Conservation (phyloP, 2,113 vertebrate species). For the Passer montanus region DNA sequence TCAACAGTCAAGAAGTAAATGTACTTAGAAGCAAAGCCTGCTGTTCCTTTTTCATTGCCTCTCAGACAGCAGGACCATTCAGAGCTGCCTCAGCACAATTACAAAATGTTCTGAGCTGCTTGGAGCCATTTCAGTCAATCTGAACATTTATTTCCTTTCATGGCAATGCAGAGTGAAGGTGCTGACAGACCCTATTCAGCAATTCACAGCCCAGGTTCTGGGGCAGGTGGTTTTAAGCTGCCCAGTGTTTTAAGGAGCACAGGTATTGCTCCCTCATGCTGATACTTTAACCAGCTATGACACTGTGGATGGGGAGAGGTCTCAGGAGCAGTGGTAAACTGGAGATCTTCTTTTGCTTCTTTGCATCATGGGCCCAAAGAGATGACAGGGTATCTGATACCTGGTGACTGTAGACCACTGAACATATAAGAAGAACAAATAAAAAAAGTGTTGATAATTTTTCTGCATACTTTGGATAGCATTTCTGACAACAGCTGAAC, state of each 20-base stretch:
- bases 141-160: slow-evolving; percentile 24
- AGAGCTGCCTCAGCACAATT: slow-evolving; percentile 37
- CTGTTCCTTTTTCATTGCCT: slow-evolving; percentile 27
- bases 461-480: neutral
- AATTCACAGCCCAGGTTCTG: neutral
- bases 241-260: neutral
- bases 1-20: slow-evolving; percentile 40
- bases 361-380: neutral
- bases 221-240: neutral
- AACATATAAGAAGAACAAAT: rapidly evolving
- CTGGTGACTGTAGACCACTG: neutral
- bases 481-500: neutral
- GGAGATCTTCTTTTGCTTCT: neutral
- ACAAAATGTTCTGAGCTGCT: slow-evolving; percentile 14
- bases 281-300: neutral
- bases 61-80: slow-evolving; percentile 45
- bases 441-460: neutral
- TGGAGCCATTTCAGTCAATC: slow-evolving; percentile 29
- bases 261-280: neutral
- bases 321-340: neutral
- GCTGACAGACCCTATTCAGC: neutral
- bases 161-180: neutral
- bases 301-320: neutral
- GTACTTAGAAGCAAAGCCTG: slow-evolving; percentile 15
- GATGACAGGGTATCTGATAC: neutral